A percentile compares a stretch with the other conserved stretches of the same genome.
phyloP scores from a whole-genome alignment of 2,113 vertebrate genomes.

The Hemibagrus wyckioides region DNA sequence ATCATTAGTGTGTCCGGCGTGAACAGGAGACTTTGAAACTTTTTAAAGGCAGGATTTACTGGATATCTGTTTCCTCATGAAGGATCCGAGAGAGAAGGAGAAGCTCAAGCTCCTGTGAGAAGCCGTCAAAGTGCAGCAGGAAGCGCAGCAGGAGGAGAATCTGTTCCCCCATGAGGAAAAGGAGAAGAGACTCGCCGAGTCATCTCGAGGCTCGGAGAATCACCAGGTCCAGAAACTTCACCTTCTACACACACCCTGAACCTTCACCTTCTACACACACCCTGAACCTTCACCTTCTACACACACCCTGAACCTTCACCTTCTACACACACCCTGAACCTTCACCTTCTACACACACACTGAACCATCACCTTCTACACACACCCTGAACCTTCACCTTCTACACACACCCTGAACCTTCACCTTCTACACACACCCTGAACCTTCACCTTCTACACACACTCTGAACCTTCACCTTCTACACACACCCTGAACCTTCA shows the following conservation, averaged over 20 bases:
- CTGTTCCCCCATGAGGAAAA: constrained; percentile 91
- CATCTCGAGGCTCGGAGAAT: constrained; percentile 95
- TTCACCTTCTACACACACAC: too few relatives aligned
- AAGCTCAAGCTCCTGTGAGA: constrained; percentile 70
- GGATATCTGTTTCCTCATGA: neutral
- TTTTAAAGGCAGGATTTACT: neutral
- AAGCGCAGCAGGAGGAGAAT: constrained; percentile 76
- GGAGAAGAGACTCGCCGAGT: constrained; percentile 94
- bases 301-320: too few relatives aligned
- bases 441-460: too few relatives aligned
- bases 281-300: neutral
- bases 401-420: too few relatives aligned
- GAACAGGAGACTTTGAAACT: neutral
- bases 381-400: too few relatives aligned
- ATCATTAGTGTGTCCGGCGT: neutral
- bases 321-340: too few relatives aligned
- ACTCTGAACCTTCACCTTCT: too few relatives aligned
- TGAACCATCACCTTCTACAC: too few relatives aligned
- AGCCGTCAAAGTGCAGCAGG: constrained; percentile 71
- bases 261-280: too few relatives aligned
- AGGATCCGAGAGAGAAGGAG: constrained; percentile 75
- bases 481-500: too few relatives aligned
- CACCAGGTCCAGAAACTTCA: constrained; percentile 78
- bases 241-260: too few relatives aligned
- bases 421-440: too few relatives aligned